A percentile compares a stretch with the other conserved stretches of the same genome.
phyloP scores from a whole-genome alignment of 1,140 invertebrate genomes.

The Physella acuta region DNA sequence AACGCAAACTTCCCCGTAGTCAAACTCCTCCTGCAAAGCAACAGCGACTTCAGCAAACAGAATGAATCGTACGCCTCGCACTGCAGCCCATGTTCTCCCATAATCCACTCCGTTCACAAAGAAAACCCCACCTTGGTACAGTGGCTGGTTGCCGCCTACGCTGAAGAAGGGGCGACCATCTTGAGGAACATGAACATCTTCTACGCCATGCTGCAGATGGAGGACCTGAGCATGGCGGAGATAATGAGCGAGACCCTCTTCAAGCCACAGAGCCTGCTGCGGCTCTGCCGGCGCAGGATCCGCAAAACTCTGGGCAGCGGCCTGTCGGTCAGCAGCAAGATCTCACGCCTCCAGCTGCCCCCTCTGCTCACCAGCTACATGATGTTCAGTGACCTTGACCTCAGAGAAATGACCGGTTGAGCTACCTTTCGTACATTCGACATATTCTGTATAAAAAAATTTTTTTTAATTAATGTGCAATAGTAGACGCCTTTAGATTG shows the following conservation, averaged over 20 bases:
- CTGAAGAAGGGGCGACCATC: constrained; percentile 43
- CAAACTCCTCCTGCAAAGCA: constrained; percentile 41
- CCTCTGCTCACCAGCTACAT: constrained; percentile 40
- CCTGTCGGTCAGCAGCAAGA: constrained; percentile 26
- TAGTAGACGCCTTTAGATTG: too few relatives aligned
- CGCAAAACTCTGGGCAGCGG: constrained; percentile 31
- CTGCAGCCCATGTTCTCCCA: constrained; percentile 44
- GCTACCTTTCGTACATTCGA: too few relatives aligned
- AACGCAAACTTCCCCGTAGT: constrained; percentile 38
- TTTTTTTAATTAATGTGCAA: too few relatives aligned
- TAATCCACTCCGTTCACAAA: constrained; percentile 46
- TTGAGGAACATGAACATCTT: constrained; percentile 12
- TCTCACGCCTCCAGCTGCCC: constrained; percentile 41
- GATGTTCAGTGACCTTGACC: constrained; percentile 39
- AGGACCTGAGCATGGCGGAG: constrained; percentile 4
- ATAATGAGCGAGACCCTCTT: constrained; percentile 28
- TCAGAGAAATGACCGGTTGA: too few relatives aligned
- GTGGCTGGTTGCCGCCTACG: constrained; percentile 44
- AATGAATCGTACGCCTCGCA: constrained; percentile 39
- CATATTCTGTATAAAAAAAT: too few relatives aligned
- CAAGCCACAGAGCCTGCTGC: constrained; percentile 37
- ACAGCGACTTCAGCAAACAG: constrained; percentile 34
- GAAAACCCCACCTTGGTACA: constrained; percentile 37
- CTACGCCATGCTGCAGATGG: neutral
- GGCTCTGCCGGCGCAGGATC: constrained; percentile 38